phyloP scores from a whole-genome alignment of 2,797 vertebrate genomes.

The Hemitrygon akajei region DNA sequence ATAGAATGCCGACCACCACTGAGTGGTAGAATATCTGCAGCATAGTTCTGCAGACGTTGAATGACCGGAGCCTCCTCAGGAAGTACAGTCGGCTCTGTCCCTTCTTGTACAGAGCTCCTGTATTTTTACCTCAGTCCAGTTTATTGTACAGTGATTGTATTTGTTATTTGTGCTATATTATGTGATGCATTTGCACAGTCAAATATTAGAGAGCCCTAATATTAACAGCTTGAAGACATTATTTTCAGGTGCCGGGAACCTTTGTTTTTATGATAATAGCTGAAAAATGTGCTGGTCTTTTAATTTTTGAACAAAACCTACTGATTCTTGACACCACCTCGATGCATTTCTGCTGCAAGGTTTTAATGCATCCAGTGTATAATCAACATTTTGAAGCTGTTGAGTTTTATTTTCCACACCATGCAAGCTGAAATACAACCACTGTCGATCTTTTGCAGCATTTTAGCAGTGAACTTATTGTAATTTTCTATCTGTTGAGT shows the following conservation, averaged over 20 bases:
- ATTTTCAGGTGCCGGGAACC: background rate
- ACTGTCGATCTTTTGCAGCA: too few relatives aligned
- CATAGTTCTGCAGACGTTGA: too few relatives aligned
- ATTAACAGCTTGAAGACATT: background rate
- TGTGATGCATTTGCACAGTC: background rate
- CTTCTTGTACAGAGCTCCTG: too few relatives aligned
- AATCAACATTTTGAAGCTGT: background rate
- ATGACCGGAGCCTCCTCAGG: too few relatives aligned
- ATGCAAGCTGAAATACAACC: too few relatives aligned
- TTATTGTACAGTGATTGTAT: background rate
- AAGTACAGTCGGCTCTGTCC: too few relatives aligned
- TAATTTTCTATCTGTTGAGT: too few relatives aligned
- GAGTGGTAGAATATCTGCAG: too few relatives aligned
- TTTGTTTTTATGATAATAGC: background rate
- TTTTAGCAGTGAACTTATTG: too few relatives aligned
- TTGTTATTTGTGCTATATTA: background rate
- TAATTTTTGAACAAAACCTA: background rate
- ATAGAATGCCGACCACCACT: too few relatives aligned
- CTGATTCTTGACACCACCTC: background rate
- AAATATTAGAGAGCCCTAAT: background rate
- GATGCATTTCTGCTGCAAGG: background rate
- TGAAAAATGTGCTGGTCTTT: background rate
- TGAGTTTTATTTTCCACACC: too few relatives aligned
- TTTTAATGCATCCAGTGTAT: background rate
- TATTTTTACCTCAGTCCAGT: too few relatives aligned